Evolutionary conservation across 1,140 invertebrate genomes (phyloP), one percentile per base, ranked within the genome.

Genomic region (Aphaenogaster rudis): DNA sequence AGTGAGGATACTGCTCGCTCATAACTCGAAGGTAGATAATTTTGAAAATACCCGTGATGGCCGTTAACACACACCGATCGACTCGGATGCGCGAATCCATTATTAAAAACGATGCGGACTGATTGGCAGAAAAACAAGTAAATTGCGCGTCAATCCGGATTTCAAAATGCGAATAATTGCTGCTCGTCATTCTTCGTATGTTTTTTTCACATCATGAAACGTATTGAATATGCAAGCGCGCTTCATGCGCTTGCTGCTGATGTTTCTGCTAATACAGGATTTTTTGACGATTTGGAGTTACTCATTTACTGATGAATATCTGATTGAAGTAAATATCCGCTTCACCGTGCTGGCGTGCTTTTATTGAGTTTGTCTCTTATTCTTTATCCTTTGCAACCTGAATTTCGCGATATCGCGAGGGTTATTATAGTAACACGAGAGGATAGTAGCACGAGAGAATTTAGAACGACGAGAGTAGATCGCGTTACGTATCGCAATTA

Each of bases 11-110:
- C 97, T 98, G 94, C 95, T 99, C 87, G 98, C 98, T 87, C 97
- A 98, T 94, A 98, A 98, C 96, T 98, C 98, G 91, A 98, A 98
- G 97, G 98, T 98, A 97, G 5, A 84, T 76, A 81, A 67, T 21
- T 74, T 57, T n/a, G 7, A 59, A 80, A 74, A n/a, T 45, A 13
- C 1, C 13, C 13, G 5, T 13, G n/a, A 67, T 5, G 11, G 33
- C 21, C 17, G 11, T 36, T 36, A 63, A 63, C 39, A 50, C 52
- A 28, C 50, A 50, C 74, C 52, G 54, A 87, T 48, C 36, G n/a
- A 36, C 3, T 36, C 21, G 45, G 1, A 6, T 28, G 52, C 28
- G 69, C 42, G 45, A 45, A 42, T 52, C 39, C n/a, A 61, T 76
- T 84, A 63, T 61, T 57, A 52, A 76, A 61, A 59, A 59, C 17